Evolutionary conservation across 2,797 vertebrate species (phyloP).

Genomic region (Amniataba percoides): DNA sequence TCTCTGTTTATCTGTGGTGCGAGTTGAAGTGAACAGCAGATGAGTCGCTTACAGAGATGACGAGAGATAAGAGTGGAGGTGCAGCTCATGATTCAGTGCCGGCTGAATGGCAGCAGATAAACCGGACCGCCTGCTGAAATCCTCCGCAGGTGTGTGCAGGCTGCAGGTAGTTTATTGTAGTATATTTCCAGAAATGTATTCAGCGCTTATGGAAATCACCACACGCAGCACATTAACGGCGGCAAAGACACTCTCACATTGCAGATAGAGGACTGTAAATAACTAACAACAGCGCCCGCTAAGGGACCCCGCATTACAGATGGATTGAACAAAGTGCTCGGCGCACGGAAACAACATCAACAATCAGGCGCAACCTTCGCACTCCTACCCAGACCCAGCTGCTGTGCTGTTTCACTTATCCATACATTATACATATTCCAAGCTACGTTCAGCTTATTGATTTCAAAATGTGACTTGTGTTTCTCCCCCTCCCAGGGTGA

Average conservation of each 20-base stretch:
- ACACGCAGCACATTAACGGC: conserved; percentile 16
- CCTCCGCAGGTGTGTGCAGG: conserved; percentile 14
- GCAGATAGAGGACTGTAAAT: conserved; percentile 36
- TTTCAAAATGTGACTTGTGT: conserved; percentile 30
- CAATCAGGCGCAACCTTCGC: conserved; percentile 34
- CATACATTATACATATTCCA: conserved; percentile 33
- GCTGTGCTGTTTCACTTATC: conserved; percentile 19
- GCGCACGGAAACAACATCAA: conserved; percentile 34
- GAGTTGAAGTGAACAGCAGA: conserved; percentile 30
- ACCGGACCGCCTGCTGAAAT: conserved; percentile 32
- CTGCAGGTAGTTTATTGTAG: conserved; percentile 6
- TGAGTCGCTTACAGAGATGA: conserved; percentile 30
- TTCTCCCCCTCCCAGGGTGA: not conserved
- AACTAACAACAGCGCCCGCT: conserved; percentile 15
- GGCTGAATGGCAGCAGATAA: conserved; percentile 39
- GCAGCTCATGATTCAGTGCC: conserved; percentile 41
- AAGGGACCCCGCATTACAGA: conserved; percentile 14
- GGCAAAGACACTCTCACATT: conserved; percentile 27
- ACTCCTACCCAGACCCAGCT: conserved; percentile 25
- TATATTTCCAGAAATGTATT: conserved; percentile 10
- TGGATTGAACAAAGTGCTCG: conserved; percentile 42
- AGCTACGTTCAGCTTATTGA: conserved; percentile 37
- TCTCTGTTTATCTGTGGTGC: conserved; percentile 27
- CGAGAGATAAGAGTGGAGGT: conserved; percentile 33
- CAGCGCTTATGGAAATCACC: conserved; percentile 9